Conservation (phyloP, 1,140 invertebrate species). For the Drosophila subobscura region DNA sequence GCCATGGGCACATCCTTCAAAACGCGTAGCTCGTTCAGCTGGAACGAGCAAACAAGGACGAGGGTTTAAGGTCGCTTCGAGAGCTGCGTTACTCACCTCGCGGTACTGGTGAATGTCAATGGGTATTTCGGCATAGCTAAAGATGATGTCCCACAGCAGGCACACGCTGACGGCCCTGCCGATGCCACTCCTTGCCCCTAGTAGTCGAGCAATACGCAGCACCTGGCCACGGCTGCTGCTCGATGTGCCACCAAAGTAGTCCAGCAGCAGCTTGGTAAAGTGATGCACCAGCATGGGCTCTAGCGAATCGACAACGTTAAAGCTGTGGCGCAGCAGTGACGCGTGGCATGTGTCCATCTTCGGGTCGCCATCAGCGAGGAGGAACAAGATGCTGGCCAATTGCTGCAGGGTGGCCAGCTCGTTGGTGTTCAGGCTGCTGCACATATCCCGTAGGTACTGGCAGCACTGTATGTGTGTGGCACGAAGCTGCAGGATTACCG, state of each 20-base stretch:
- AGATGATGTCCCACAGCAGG: slow-evolving; percentile 34
- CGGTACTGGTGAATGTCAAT: slow-evolving; percentile 23
- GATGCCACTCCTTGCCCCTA: slow-evolving; percentile 6
- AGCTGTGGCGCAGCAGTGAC: slow-evolving; percentile 3
- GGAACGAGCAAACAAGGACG: background rate
- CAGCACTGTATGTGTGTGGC: background rate
- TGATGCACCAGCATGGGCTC: slow-evolving; percentile 43
- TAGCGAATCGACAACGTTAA: slow-evolving; percentile 1
- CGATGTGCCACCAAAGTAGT: slow-evolving; percentile 3
- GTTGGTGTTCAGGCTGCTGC: slow-evolving; percentile 10
- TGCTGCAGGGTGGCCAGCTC: slow-evolving; percentile 22
- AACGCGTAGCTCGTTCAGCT: slow-evolving; percentile 19
- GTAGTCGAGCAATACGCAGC: slow-evolving; percentile 4
- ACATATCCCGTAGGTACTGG: slow-evolving; percentile 5
- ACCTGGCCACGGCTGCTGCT: background rate
- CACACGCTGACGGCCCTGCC: slow-evolving; percentile 25
- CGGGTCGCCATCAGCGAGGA: background rate
- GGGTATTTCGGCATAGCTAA: background rate
- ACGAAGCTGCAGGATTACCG: background rate
- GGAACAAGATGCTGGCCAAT: slow-evolving; percentile 14
- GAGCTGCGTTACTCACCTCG: slow-evolving; percentile 15
- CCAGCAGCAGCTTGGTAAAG: slow-evolving; percentile 17
- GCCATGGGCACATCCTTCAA: background rate
- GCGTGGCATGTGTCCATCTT: background rate
- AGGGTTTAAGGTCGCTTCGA: too few species aligned